Base-by-base conservation (phyloP, 1,140 invertebrate genomes). In the Fragariocoptes setiger region DNA sequence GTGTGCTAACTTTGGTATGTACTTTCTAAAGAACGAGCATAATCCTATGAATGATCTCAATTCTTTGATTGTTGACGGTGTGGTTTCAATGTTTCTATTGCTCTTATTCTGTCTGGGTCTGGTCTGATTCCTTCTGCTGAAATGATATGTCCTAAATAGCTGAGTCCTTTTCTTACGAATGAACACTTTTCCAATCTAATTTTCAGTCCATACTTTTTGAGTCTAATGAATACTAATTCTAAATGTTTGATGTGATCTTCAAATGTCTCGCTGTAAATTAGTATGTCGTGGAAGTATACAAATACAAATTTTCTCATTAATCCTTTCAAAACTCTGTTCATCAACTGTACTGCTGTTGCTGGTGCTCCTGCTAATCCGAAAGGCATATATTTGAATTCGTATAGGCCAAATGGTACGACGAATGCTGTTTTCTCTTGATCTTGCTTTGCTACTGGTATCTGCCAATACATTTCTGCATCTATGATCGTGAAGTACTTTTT, bases 391-490 rank as follows among this genome's bases (percentile, higher is more conserved):
- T 44, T 48, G 22, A 49, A 54, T 37, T 54, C 43, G 40, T 44
- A 56, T 4, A 50, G 41, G 8, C 50, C 48, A 20, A 49, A 36
- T 19, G 45, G 39, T 16, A 42, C 40, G 4, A 42, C 17, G 39
- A 49, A 49, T 3, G 21, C 47, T 17, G 43, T 42, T 41, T 59
- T 65, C 38, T 53, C 45, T 20, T 48, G 51, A 41, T 54, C 52
- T 3, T 51, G 48, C 19, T 50, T 44, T 40, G 52, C 47, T 2
- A 59, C 39, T 3, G 54, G 19, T 44, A 62, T 19, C 48, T 62
- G 63, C 47, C 57, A 54, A 43, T 60, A 68, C 16, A 38, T 38
- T 0, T 21, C 40, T 37, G 64, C 48, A 52, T 65, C 62, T 0
- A 67, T 47, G 0, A 51, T 52, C 0, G 50, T 51, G 41, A 62